phyloP scores from a whole-genome alignment of 2,113 vertebrate species.

The Dromaius novaehollandiae region DNA sequence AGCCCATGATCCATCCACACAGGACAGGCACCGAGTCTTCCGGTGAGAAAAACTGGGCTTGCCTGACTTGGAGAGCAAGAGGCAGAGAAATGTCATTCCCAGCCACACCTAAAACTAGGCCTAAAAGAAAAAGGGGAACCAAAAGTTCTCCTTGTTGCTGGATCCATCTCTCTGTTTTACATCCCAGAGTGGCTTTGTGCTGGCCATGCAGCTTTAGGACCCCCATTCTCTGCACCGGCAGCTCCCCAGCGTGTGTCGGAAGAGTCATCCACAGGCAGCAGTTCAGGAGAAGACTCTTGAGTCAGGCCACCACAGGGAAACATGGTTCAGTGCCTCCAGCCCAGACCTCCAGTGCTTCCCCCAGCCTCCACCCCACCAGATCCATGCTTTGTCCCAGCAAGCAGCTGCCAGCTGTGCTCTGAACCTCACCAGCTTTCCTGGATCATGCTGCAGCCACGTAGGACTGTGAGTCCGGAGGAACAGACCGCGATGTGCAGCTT shows the following conservation, averaged over 20 bases:
- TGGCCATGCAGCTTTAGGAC: not conserved
- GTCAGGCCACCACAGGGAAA: not conserved
- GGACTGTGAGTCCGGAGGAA: not conserved
- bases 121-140: not conserved
- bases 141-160: not conserved
- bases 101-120: not conserved
- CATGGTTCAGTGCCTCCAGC: not conserved
- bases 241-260: conserved; percentile 2
- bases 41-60: not conserved
- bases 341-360: not conserved
- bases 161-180: not conserved
- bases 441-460: not conserved
- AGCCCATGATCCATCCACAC: too few relatives aligned
- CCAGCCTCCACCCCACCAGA: not conserved
- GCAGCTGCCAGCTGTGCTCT: not conserved
- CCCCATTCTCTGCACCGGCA: not conserved
- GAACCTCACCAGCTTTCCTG: not conserved
- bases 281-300: not conserved
- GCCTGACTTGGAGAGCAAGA: not conserved
- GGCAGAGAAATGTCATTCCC: not conserved
- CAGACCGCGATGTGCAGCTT: rapidly evolving
- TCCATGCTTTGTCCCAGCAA: not conserved
- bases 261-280: not conserved
- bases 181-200: conserved; percentile 1
- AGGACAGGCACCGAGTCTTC: not conserved